A percentile compares a stretch with the other conserved stretches of the same genome.
phyloP scores from a whole-genome alignment of 2,888 invertebrate species.

The Eurytoma adleriae region DNA sequence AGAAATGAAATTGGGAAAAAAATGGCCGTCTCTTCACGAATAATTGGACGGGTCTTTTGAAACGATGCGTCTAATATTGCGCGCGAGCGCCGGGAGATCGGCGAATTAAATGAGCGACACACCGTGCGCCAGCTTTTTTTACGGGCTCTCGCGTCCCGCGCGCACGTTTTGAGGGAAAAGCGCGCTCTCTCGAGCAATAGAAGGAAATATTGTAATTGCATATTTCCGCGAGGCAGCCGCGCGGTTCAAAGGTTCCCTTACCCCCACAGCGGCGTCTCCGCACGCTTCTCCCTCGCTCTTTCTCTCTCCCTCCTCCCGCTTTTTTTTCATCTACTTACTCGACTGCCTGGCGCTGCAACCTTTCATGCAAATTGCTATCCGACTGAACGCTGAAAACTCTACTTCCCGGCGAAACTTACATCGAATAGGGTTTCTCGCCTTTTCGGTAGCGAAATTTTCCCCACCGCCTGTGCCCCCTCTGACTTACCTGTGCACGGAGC shows the following conservation, averaged over 20 bases:
- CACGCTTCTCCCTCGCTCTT: not conserved
- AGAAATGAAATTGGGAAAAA: not conserved
- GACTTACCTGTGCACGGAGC: not conserved
- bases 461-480: not conserved
- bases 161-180: slow-evolving; percentile 13
- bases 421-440: slow-evolving; percentile 44
- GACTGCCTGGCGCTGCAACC: slow-evolving; percentile 29
- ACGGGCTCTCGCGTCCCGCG: not conserved
- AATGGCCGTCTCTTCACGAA: not conserved
- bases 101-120: slow-evolving; percentile 26
- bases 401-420: slow-evolving; percentile 26
- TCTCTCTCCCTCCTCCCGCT: not conserved
- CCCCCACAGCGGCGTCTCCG: not conserved
- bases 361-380: slow-evolving; percentile 52
- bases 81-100: slow-evolving; percentile 3
- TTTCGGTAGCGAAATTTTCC: slow-evolving; percentile 22
- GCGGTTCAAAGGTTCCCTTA: slow-evolving; percentile 22
- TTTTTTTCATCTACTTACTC: slow-evolving; percentile 46
- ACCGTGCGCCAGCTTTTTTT: slow-evolving; percentile 7
- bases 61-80: slow-evolving; percentile 19
- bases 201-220: slow-evolving; percentile 48
- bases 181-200: not conserved
- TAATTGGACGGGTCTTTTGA: slow-evolving; percentile 19
- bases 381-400: slow-evolving; percentile 36
- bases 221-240: slow-evolving; percentile 29